A percentile compares a stretch with the other conserved stretches of the same genome.
Conservation (phyloP, 2,113 vertebrate genomes). For the Mastomys natalensis region DNA sequence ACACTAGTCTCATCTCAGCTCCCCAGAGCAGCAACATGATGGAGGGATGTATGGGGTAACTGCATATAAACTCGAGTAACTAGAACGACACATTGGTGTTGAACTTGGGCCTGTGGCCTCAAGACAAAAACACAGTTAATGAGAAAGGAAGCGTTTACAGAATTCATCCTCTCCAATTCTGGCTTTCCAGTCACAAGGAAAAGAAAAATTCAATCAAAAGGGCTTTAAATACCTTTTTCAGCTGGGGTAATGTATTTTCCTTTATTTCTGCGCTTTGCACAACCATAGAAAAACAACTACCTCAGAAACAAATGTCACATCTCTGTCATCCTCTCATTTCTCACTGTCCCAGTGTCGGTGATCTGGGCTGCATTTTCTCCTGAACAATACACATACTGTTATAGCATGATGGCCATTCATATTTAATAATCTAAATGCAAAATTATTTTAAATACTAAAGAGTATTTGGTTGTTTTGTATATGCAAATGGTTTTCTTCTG, state of each 20-base stretch:
- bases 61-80: neutral
- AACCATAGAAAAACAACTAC: neutral
- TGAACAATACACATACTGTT: neutral
- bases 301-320: neutral
- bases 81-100: neutral
- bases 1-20: neutral
- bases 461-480: fast-evolving
- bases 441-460: constrained; percentile 5
- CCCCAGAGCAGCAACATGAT: neutral
- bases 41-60: neutral
- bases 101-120: neutral
- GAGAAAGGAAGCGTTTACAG: constrained; percentile 53
- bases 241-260: neutral
- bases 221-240: neutral
- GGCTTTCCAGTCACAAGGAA: constrained; percentile 29
- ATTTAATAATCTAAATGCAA: neutral
- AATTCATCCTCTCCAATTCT: constrained; percentile 36
- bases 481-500: neutral
- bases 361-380: neutral
- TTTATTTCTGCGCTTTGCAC: constrained; percentile 31
- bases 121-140: neutral
- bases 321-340: neutral
- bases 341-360: neutral
- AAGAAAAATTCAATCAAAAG: constrained; percentile 57
- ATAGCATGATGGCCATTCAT: neutral